These are phyloP conservation scores for Desmodus rotundus DNA, from an alignment of 2,113 vertebrate genomes.

Conservation along the genomic window DNA sequence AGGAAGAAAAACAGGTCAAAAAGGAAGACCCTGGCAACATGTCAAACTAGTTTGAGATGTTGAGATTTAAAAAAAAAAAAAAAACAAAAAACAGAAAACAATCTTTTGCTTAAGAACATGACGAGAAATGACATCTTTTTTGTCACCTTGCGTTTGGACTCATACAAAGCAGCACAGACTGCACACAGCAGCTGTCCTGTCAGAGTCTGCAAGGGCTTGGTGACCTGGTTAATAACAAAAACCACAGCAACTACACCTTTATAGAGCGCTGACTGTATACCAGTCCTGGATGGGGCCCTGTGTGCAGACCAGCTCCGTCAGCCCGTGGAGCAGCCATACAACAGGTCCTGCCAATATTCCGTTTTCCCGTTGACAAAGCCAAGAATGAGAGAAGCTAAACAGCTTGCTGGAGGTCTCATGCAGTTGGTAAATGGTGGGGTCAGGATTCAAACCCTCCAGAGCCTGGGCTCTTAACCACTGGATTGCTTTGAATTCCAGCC, in stretches of 20 bases:
- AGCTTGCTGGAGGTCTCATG: not conserved
- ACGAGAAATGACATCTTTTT: not conserved
- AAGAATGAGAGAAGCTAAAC: not conserved
- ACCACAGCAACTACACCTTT: not conserved
- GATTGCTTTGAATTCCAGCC: not conserved
- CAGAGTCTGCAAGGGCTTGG: not conserved
- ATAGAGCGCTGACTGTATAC: accelerated
- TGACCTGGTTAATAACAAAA: not conserved
- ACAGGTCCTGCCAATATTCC: accelerated
- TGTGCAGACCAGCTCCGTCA: not conserved
- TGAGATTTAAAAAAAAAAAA: not conserved
- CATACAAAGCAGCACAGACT: not conserved
- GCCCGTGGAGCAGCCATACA: accelerated
- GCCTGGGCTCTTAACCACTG: not conserved
- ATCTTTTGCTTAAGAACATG: not conserved
- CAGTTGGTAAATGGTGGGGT: not conserved
- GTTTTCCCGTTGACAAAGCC: not conserved
- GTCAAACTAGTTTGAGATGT: not conserved
- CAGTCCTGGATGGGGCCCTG: not conserved
- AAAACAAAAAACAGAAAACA: not conserved
- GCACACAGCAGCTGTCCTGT: not conserved
- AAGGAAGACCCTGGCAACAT: not conserved
- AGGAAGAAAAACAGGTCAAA: not conserved
- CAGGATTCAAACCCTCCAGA: not conserved
- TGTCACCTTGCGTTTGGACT: not conserved